These are phyloP conservation scores for Magallana ariakensis DNA, from an alignment of 1,140 invertebrate genomes.

Conservation along the genomic window DNA sequence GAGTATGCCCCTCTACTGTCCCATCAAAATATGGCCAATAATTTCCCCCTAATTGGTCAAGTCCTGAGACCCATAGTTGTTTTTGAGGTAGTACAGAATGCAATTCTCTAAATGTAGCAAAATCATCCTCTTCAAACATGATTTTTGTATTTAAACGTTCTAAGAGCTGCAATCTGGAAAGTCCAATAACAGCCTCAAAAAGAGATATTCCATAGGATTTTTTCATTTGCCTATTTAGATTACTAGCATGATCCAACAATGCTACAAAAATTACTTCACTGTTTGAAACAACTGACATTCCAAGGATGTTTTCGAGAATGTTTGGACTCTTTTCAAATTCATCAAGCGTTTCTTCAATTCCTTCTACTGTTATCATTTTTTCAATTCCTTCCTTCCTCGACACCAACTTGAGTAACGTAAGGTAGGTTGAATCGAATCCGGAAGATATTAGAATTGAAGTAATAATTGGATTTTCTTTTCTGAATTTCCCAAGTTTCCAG, in stretches of 20 bases:
- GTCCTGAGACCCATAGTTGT: conserved; percentile 23
- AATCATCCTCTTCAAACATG: conserved; percentile 20
- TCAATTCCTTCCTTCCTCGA: background rate
- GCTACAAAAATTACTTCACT: background rate
- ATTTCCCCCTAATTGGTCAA: conserved; percentile 29
- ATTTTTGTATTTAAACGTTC: background rate
- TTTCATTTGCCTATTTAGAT: conserved; percentile 14
- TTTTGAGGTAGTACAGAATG: conserved; percentile 25
- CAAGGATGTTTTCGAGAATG: conserved; percentile 21
- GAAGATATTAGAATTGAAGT: background rate
- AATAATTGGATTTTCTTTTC: background rate
- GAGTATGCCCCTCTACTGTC: background rate
- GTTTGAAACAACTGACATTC: background rate
- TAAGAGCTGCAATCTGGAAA: background rate
- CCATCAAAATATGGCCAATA: background rate
- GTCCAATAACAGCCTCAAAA: conserved; percentile 39
- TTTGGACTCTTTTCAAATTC: background rate
- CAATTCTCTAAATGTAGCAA: conserved; percentile 26
- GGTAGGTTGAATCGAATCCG: background rate
- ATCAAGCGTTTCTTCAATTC: background rate
- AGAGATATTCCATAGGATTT: background rate
- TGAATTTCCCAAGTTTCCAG: conserved; percentile 4
- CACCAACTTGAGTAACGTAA: background rate
- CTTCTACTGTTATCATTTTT: conserved; percentile 10
- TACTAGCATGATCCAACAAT: background rate